These are phyloP conservation scores for Haemorhous mexicanus DNA, from an alignment of 2,113 vertebrate species.

Conservation along the genomic window DNA sequence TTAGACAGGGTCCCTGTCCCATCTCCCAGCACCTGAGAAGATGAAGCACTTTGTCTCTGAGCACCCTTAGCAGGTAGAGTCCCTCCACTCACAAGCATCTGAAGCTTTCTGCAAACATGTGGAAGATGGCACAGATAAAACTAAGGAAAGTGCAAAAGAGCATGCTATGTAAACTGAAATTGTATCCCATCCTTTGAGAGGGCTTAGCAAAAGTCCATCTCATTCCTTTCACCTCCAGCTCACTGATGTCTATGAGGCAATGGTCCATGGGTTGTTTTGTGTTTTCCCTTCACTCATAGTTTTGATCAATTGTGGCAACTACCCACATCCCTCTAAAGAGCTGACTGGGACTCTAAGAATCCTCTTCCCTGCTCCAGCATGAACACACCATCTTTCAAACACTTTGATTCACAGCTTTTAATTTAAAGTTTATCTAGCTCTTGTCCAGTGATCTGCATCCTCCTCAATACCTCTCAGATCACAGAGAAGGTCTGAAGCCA, in stretches of 20 bases:
- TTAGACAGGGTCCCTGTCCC: not conserved
- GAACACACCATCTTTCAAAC: not conserved
- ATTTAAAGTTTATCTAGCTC: not conserved
- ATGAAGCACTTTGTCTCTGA: not conserved
- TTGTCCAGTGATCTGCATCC: not conserved
- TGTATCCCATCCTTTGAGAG: not conserved
- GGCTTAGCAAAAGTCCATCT: not conserved
- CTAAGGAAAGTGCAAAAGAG: not conserved
- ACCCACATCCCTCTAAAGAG: not conserved
- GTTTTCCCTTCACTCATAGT: not conserved
- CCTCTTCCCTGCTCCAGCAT: not conserved
- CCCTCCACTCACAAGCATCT: not conserved
- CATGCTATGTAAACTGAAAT: not conserved
- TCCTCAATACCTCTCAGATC: not conserved
- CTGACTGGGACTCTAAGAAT: not conserved
- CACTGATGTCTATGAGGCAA: not conserved
- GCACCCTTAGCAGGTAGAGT: not conserved
- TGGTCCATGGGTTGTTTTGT: not conserved
- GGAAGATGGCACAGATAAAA: not conserved
- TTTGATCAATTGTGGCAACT: not conserved
- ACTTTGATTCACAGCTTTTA: not conserved
- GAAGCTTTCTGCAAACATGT: not conserved
- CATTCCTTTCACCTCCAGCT: not conserved
- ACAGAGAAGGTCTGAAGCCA: not conserved
- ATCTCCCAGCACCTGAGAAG: not conserved